phyloP scores from a whole-genome alignment of 2,113 vertebrate genomes.

The Brachyhypopomus gauderio region DNA sequence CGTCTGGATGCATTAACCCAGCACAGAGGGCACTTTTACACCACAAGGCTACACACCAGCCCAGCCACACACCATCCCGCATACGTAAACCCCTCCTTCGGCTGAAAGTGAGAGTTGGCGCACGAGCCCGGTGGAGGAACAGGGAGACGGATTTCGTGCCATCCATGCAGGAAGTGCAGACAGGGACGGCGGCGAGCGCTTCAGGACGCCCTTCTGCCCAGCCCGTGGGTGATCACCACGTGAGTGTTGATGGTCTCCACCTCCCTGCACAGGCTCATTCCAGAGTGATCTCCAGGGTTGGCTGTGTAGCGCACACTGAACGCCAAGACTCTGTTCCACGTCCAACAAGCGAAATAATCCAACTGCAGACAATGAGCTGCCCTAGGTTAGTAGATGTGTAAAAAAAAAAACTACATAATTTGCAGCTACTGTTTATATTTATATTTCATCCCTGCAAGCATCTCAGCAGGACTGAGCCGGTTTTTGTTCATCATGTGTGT shows the following conservation, averaged over 20 bases:
- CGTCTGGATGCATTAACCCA: not conserved
- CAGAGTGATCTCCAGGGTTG: too few relatives aligned
- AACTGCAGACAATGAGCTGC: too few relatives aligned
- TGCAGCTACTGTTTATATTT: too few relatives aligned
- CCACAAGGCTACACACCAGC: too few relatives aligned
- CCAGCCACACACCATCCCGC: not conserved
- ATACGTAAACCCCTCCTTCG: not conserved
- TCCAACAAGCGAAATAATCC: too few relatives aligned
- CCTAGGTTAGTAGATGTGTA: too few relatives aligned
- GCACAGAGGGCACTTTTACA: not conserved
- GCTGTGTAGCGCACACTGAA: too few relatives aligned
- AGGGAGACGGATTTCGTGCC: too few relatives aligned
- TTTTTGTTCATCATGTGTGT: not conserved
- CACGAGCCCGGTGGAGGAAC: slow-evolving; percentile 7
- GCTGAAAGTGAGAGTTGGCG: slow-evolving; percentile 15
- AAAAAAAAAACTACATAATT: too few relatives aligned
- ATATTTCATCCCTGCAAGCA: not conserved
- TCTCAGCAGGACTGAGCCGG: not conserved
- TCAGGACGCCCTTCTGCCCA: not conserved
- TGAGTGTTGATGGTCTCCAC: slow-evolving; percentile 7
- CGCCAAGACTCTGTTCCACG: too few relatives aligned
- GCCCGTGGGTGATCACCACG: not conserved
- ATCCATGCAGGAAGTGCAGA: too few relatives aligned
- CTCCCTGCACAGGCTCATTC: not conserved
- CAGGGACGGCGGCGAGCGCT: too few relatives aligned